These are phyloP conservation scores for Talpa occidentalis DNA, from an alignment of 2,113 vertebrate genomes.

Conservation along the genomic window DNA sequence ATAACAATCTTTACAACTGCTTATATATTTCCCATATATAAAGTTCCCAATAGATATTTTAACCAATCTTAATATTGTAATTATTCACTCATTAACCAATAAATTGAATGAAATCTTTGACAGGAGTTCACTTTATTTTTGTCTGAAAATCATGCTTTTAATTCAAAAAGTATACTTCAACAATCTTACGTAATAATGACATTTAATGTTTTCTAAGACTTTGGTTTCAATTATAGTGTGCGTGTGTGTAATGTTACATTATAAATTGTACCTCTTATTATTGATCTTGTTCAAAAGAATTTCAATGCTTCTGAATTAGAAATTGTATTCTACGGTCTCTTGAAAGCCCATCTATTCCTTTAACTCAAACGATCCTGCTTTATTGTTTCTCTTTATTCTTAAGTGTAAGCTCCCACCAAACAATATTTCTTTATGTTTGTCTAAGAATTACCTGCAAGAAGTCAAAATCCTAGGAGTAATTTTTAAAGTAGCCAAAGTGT, in stretches of 20 bases:
- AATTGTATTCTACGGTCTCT: conserved; percentile 23
- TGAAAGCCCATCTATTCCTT: conserved; percentile 32
- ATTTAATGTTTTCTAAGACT: background rate
- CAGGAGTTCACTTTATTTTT: conserved; percentile 11
- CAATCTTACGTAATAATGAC: background rate
- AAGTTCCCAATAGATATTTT: background rate
- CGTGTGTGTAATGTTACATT: background rate
- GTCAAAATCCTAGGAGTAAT: conserved; percentile 63
- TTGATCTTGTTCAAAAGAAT: conserved; percentile 6
- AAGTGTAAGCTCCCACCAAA: conserved; percentile 35
- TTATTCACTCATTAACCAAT: background rate
- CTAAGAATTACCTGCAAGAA: conserved; percentile 61
- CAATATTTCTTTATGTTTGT: conserved; percentile 44
- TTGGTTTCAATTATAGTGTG: background rate
- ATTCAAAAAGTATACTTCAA: background rate
- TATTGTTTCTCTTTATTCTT: conserved; percentile 51
- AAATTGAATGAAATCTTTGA: background rate
- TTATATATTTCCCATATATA: conserved; percentile 32
- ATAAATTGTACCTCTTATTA: conserved; percentile 13
- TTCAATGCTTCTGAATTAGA: background rate
- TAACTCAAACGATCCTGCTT: conserved; percentile 47
- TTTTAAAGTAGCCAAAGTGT: conserved; percentile 73
- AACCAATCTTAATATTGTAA: background rate
- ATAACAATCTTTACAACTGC: background rate
- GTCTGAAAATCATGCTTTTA: conserved; percentile 9